Base-by-base conservation (phyloP, 2,113 vertebrate species). In the Salvelinus alpinus region DNA sequence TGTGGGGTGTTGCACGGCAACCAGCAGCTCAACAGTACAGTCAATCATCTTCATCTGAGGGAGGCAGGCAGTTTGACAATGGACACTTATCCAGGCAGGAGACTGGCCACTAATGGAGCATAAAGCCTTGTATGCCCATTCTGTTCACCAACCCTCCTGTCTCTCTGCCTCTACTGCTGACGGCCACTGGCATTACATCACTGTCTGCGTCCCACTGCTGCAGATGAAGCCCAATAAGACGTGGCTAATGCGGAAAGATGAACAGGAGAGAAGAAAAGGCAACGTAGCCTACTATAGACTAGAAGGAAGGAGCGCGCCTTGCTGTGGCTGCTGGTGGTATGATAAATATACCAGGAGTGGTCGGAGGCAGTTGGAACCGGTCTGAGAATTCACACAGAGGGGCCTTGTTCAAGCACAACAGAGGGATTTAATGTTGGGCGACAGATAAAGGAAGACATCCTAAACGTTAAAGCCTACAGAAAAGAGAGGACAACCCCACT, bases 81-180 rank as follows among this genome's bases (percentile, higher is more conserved):
- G 82, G 88, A 90, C 82, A 86, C 85, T 90, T 86, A 86, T 78
- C 67, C 44, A 68, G 65, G 73, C 76, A 86, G 70, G 85, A 80
- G 70, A 54, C 51, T 54, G 3, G 80, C 77, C 82, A 89, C 89
- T 92, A 91, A 92, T 92, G 89, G 88, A 87, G 76, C 86, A 86
- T 80, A 82, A 80, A 27, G 20, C 29, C 22, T 18, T 38, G 25
- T 85, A 81, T 85, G 84, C 76, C 87, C 84, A 73, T 70, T 65
- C 79, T 89, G 85, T 81, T 75, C 77, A 78, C 74, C 73, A 65
- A 78, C 72, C 72, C 64, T 76, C 72, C 72, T 66, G 72, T 72
- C 82, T 78, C 80, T 72, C 73, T 66, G 72, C 70, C 83, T 79
- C 82, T 72, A 73, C 72, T 54, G 5, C 51, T 73, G 79, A 82